Evolutionary conservation across 2,113 vertebrate genomes (phyloP).

Genomic region (Pristiophorus japonicus): DNA sequence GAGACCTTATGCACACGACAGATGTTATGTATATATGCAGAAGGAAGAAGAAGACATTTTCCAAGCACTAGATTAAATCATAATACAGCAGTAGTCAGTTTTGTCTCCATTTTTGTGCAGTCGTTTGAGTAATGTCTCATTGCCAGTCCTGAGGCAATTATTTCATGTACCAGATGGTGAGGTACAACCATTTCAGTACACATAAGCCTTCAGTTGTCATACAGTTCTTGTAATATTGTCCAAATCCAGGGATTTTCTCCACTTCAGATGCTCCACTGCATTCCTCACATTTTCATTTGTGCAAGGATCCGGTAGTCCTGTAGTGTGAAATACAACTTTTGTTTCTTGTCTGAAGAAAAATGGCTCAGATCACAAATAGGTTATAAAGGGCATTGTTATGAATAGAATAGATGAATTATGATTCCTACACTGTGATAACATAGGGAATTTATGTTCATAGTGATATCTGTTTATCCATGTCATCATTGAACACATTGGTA

Average conservation of each 20-base stretch:
- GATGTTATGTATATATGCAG: not conserved
- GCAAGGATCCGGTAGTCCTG: not conserved
- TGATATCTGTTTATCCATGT: not conserved
- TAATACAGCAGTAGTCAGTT: not conserved
- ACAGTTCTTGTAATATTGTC: not conserved
- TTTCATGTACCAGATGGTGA: not conserved
- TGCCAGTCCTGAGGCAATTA: not conserved
- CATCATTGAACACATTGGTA: not conserved
- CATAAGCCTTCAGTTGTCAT: not conserved
- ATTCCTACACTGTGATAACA: not conserved
- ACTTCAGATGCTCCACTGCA: not conserved
- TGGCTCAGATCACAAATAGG: not conserved
- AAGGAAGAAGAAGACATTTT: not conserved
- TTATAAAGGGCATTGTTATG: not conserved
- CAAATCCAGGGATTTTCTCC: not conserved
- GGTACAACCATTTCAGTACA: not conserved
- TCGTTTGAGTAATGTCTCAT: slow-evolving; percentile 1
- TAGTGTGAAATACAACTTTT: not conserved
- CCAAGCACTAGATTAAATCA: slow-evolving; percentile 1
- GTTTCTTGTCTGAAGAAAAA: not conserved
- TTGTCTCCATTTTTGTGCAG: not conserved
- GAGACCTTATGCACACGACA: not conserved
- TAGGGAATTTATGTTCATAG: not conserved
- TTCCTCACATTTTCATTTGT: not conserved
- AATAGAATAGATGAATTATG: not conserved